Percentiles rank a stretch among this genome's conserved stretches.
phyloP scores from a whole-genome alignment of 2,888 invertebrate species.

The Lepeophtheirus nordmannii region DNA sequence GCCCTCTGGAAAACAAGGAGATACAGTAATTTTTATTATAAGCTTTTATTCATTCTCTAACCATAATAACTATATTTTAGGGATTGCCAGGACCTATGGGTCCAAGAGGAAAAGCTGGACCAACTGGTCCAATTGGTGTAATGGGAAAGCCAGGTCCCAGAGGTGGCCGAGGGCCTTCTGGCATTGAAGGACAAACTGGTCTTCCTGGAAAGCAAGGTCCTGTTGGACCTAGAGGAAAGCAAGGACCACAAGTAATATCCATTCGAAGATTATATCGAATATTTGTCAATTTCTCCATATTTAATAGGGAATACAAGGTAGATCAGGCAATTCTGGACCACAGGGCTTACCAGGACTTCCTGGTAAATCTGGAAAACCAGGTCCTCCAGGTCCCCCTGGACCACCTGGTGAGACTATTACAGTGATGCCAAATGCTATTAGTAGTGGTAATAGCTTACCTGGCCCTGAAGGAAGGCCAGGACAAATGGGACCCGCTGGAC shows the following conservation, averaged over 20 bases:
- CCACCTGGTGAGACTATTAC: constrained; percentile 29
- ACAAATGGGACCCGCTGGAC: constrained; percentile 30
- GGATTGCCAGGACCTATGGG: constrained; percentile 22
- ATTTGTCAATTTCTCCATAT: not conserved
- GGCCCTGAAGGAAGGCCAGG: constrained; percentile 30
- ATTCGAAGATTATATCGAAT: constrained; percentile 30
- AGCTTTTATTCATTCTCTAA: no score
- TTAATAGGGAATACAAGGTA: constrained; percentile 37
- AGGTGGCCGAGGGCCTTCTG: constrained; percentile 17
- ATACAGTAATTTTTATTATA: constrained; percentile 19
- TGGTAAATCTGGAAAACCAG: constrained; percentile 31
- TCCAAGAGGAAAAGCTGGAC: constrained; percentile 16
- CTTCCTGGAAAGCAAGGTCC: constrained; percentile 12
- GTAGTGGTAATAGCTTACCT: constrained; percentile 28
- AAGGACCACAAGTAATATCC: constrained; percentile 30
- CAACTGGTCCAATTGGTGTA: not conserved
- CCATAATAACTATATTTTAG: not conserved
- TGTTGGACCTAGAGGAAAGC: constrained; percentile 27
- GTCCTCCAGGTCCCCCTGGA: constrained; percentile 32
- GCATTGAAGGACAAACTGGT: not conserved
- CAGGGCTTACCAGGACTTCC: constrained; percentile 29
- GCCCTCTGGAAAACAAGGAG: constrained; percentile 33
- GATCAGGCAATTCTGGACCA: constrained; percentile 36
- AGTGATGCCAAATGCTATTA: not conserved
- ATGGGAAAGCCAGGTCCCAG: not conserved